A percentile compares a stretch with the other conserved stretches of the same genome.
Conservation (phyloP, 2,888 invertebrate genomes). For the Parnassius apollo region DNA sequence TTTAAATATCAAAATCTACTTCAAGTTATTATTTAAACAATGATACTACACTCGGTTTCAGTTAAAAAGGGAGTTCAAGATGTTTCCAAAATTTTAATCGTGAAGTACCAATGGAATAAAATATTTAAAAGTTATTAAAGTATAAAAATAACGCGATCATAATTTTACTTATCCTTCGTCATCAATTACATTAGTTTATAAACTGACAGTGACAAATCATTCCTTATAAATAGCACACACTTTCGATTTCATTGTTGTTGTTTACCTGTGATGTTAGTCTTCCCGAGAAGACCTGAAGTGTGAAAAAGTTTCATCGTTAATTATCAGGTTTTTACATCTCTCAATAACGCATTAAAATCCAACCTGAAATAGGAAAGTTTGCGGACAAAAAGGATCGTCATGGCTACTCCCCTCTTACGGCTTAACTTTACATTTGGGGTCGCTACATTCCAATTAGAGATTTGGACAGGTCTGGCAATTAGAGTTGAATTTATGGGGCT, state of each 20-base stretch:
- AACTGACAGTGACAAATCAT: slow-evolving; percentile 52
- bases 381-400: slow-evolving; percentile 70
- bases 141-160: too few species aligned
- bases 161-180: slow-evolving; percentile 31
- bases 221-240: slow-evolving; percentile 62
- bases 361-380: slow-evolving; percentile 79
- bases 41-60: too few species aligned
- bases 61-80: too few species aligned
- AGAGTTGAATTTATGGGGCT: slow-evolving; percentile 54
- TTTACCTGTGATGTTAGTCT: slow-evolving; percentile 82
- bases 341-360: slow-evolving; percentile 63
- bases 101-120: too few species aligned
- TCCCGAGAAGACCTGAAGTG: slow-evolving; percentile 83
- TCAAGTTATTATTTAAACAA: too few species aligned
- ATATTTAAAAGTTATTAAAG: too few species aligned
- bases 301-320: slow-evolving; percentile 80
- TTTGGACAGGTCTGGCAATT: slow-evolving; percentile 58
- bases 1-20: too few species aligned
- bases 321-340: slow-evolving; percentile 64
- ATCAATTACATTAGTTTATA: slow-evolving; percentile 48
- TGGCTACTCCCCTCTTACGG: slow-evolving; percentile 43
- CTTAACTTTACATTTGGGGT: slow-evolving; percentile 41
- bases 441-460: slow-evolving; percentile 58
- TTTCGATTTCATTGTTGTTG: slow-evolving; percentile 47
- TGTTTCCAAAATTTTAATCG: too few species aligned